phyloP scores from a whole-genome alignment of 2,113 vertebrate species.

The Cervus canadensis region DNA sequence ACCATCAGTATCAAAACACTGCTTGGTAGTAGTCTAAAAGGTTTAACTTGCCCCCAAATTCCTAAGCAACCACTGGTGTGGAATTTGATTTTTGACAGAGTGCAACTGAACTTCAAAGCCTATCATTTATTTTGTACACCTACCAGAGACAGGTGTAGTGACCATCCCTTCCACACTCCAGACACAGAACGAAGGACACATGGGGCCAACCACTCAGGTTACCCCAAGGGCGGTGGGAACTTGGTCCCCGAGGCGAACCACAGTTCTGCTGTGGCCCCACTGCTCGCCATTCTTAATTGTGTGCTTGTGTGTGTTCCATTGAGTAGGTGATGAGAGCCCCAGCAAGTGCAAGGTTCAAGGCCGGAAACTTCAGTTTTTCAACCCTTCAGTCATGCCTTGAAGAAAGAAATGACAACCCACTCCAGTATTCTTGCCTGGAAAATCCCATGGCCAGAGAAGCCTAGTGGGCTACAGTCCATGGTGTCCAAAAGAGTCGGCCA shows the following conservation, averaged over 20 bases:
- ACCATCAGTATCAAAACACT: background rate
- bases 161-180: background rate
- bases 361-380: background rate
- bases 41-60: slow-evolving; percentile 28
- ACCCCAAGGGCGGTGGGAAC: background rate
- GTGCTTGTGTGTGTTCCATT: background rate
- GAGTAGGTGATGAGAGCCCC: background rate
- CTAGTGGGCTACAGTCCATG: background rate
- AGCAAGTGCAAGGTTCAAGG: background rate
- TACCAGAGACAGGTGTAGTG: background rate
- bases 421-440: background rate
- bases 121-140: background rate
- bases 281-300: background rate
- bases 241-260: background rate
- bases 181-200: background rate
- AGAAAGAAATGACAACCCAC: background rate
- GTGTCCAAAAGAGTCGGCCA: background rate
- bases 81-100: background rate
- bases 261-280: background rate
- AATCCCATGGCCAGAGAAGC: background rate
- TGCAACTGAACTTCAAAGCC: background rate
- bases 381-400: background rate
- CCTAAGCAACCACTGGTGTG: background rate
- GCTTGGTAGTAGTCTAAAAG: background rate
- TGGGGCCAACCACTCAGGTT: background rate